These are phyloP conservation scores for Carpatolechia fugitivella DNA, from an alignment of 2,888 invertebrate species.

Conservation along the genomic window DNA sequence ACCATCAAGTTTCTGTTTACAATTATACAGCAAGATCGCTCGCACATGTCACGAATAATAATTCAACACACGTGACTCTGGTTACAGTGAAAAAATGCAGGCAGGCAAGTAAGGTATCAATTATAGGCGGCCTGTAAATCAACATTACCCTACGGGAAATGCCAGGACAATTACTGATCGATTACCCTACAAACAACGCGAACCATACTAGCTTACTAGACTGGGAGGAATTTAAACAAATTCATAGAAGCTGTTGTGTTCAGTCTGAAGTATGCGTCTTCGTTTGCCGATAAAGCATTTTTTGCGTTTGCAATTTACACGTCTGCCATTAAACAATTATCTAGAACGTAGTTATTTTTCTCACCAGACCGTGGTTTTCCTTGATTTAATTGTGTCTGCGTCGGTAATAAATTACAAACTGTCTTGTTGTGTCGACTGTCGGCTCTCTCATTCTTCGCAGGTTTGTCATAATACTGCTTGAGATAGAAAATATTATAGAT, in stretches of 20 bases:
- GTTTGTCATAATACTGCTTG: neutral
- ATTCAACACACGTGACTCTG: constrained; percentile 25
- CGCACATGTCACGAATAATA: constrained; percentile 21
- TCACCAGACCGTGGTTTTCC: constrained; percentile 14
- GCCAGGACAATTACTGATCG: constrained; percentile 49
- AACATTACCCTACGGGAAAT: constrained; percentile 43
- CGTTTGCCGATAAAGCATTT: constrained; percentile 11
- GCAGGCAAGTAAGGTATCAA: constrained; percentile 29
- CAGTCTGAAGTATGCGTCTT: neutral
- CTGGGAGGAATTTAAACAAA: neutral
- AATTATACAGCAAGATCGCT: constrained; percentile 15
- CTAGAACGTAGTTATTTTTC: constrained; percentile 13
- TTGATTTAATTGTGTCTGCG: constrained; percentile 7
- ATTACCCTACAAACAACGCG: constrained; percentile 24
- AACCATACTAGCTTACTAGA: neutral
- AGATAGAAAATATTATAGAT: constrained; percentile 4
- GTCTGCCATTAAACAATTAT: constrained; percentile 15
- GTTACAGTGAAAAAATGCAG: constrained; percentile 20
- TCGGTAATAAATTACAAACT: constrained; percentile 5
- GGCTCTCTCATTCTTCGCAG: constrained; percentile 7
- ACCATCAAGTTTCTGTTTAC: constrained; percentile 9
- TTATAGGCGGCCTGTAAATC: constrained; percentile 43
- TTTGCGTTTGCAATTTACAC: constrained; percentile 10
- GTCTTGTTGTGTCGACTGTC: neutral
- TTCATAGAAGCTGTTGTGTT: neutral